Conservation (phyloP, 1,140 invertebrate species). For the Centruroides sculpturatus region DNA sequence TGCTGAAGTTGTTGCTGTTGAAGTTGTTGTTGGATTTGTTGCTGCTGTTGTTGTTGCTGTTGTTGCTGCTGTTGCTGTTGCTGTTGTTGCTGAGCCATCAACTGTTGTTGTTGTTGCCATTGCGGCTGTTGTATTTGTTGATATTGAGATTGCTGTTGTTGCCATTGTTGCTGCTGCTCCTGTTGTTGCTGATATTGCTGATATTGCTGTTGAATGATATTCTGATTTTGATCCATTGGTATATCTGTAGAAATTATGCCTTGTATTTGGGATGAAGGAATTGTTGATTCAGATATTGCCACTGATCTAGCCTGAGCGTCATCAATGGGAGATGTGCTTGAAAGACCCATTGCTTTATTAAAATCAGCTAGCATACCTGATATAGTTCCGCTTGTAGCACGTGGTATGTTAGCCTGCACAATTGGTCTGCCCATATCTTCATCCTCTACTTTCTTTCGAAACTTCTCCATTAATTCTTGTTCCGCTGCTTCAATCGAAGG, state of each 20-base stretch:
- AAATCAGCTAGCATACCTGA: conserved; percentile 40
- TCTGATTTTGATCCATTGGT: conserved; percentile 17
- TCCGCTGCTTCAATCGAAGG: conserved; percentile 34
- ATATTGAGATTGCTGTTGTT: conserved; percentile 20
- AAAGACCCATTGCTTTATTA: conserved; percentile 23
- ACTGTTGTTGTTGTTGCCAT: conserved; percentile 16
- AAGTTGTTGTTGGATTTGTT: conserved; percentile 7
- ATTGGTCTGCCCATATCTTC: background rate
- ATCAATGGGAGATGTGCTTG: conserved; percentile 3
- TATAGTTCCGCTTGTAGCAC: conserved; percentile 26
- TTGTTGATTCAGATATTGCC: too few species aligned
- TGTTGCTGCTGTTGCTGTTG: conserved; percentile 12
- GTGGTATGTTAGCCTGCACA: conserved; percentile 9
- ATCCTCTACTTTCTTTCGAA: background rate
- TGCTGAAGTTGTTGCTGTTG: background rate
- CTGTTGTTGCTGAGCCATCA: conserved; percentile 21
- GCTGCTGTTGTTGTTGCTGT: conserved; percentile 12
- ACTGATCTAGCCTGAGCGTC: background rate
- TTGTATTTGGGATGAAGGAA: too few species aligned
- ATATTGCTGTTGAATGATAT: conserved; percentile 18
- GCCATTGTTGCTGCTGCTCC: conserved; percentile 17
- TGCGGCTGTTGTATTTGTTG: conserved; percentile 19
- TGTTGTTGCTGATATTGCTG: conserved; percentile 20
- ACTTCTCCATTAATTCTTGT: conserved; percentile 31
- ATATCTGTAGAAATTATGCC: too few species aligned